These are phyloP conservation scores for Xenops minutus DNA, from an alignment of 2,797 vertebrate species.

Conservation along the genomic window DNA sequence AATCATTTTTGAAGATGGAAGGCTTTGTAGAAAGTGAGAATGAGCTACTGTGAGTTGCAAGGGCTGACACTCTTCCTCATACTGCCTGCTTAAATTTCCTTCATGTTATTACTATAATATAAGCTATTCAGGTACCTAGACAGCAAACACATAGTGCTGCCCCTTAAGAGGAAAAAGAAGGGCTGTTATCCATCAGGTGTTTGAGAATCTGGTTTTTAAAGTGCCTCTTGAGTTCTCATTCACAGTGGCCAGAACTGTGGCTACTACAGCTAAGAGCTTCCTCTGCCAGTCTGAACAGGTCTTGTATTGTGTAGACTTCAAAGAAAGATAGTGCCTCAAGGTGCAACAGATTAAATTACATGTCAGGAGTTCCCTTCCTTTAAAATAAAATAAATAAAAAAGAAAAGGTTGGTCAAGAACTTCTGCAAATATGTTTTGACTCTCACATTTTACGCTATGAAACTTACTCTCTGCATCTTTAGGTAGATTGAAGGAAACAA, in stretches of 20 bases:
- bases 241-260: neutral
- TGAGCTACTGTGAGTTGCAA: neutral
- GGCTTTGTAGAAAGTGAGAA: neutral
- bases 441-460: neutral
- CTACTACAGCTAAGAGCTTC: neutral
- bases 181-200: neutral
- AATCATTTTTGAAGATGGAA: neutral
- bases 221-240: neutral
- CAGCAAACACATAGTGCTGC: neutral
- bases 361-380: neutral
- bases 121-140: neutral
- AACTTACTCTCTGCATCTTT: neutral
- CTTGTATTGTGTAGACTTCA: constrained; percentile 37
- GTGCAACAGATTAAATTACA: constrained; percentile 26
- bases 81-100: neutral
- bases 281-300: constrained; percentile 39
- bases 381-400: neutral
- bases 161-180: neutral
- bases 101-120: neutral
- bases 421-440: neutral
- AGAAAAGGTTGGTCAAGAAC: neutral
- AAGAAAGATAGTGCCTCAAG: constrained; percentile 7
- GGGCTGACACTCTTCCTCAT: neutral
- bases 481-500: neutral
- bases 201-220: neutral